phyloP scores from a whole-genome alignment of 2,113 vertebrate genomes.

The Halcyon malimbica region DNA sequence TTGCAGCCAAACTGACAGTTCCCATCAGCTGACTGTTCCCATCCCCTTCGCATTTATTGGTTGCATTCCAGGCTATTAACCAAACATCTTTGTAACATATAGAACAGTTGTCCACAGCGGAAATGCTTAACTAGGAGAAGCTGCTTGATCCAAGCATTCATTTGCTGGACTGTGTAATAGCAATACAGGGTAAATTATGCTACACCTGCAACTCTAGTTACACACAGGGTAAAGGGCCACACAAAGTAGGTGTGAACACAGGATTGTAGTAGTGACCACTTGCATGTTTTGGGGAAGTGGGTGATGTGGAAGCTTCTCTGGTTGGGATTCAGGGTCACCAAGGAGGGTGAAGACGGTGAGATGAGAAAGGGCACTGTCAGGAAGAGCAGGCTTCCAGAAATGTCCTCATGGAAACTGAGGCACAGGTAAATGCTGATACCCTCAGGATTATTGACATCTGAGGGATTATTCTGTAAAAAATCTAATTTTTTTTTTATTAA shows the following conservation, averaged over 20 bases:
- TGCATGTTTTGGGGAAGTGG: background rate
- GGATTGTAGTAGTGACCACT: background rate
- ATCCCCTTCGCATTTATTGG: background rate
- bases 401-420: background rate
- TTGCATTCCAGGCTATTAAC: background rate
- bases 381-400: background rate
- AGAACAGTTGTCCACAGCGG: background rate
- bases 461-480: background rate
- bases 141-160: background rate
- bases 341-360: background rate
- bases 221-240: background rate
- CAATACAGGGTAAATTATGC: background rate
- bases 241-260: background rate
- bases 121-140: background rate
- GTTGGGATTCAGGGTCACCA: background rate
- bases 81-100: background rate
- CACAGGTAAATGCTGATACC: background rate
- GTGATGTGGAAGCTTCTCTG: background rate
- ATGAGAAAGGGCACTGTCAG: background rate
- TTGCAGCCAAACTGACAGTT: background rate
- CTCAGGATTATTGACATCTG: background rate
- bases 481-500: background rate
- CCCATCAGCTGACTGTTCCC: background rate
- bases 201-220: background rate
- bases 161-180: background rate